Base-by-base conservation (phyloP, 2,113 vertebrate genomes). In the Ranitomeya variabilis region DNA sequence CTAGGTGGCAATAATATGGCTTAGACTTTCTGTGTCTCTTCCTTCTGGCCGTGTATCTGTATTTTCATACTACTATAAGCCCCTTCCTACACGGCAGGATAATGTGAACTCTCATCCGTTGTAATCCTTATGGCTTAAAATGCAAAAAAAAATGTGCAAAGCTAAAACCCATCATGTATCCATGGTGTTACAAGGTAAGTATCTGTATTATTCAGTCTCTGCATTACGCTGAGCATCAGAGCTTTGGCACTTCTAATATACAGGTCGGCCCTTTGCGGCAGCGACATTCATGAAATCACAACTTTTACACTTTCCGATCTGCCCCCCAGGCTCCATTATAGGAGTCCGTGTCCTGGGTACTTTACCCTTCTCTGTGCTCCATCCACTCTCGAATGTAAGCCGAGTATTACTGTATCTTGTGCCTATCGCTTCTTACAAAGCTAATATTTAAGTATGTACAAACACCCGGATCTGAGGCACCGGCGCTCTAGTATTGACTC, bases 141-240 rank as follows among this genome's bases (percentile, higher is more conserved):
- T 95, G 94, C 94, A 21, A 66, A 66, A 64, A 51, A n/a, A 66
- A 55, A 5, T 15, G 51, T 12, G 19, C 16, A 6, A 92, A 90
- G 23, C 11, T 91, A 89, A 31, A 79, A 54, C 60, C 89, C 88
- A 88, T 90, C 93, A 90, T 91, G 91, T 69, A 92, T 93, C 93
- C 88, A 87, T 93, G 91, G 92, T 93, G 91, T 90, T 92, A 16
- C 91, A 95, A 96, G 95, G 95, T 96, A 96, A 96, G 95, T 96
- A 96, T 88, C 64, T 18, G 19, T 88, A 64, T 74, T 23, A 62
- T 45, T 54, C 81, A 37, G 52, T 69, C 37, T 67, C 59, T 0
- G 45, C 81, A 16, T 54, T 16, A 52, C 21, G n/a, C 62, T 2
- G 11, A n/a, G 21, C 51, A 16, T 21, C 23, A 13, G 19, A 83